Percentiles rank a stretch among this genome's conserved stretches.
phyloP scores from a whole-genome alignment of 2,797 vertebrate genomes.

The Bovichtus diacanthus region DNA sequence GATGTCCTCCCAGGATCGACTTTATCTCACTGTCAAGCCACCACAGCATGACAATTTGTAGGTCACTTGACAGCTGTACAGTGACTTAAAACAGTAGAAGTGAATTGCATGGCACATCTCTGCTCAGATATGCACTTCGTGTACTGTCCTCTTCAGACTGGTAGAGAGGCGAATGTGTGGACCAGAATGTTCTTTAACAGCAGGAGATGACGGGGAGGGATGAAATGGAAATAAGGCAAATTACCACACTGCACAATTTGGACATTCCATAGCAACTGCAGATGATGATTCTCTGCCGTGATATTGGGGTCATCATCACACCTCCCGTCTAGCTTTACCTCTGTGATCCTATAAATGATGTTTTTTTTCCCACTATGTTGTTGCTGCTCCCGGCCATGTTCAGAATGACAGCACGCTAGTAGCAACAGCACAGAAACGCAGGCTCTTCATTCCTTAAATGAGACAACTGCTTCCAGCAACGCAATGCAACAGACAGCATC shows the following conservation, averaged over 20 bases:
- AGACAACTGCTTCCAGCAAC: too few species aligned
- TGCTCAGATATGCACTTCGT: slow-evolving; percentile 10
- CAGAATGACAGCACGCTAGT: too few species aligned
- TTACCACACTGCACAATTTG: slow-evolving; percentile 2
- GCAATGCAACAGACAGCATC: too few species aligned
- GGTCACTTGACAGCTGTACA: slow-evolving; percentile 5
- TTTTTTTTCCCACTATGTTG: not conserved
- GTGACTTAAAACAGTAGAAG: not conserved
- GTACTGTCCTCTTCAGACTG: not conserved
- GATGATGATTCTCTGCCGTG: not conserved
- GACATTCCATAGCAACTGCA: not conserved
- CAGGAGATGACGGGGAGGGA: not conserved
- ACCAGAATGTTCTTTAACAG: slow-evolving; percentile 19
- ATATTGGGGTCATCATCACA: slow-evolving; percentile 1
- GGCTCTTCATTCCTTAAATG: too few species aligned
- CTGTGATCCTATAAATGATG: slow-evolving; percentile 7
- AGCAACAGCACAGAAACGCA: too few species aligned
- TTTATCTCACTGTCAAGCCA: slow-evolving; percentile 9
- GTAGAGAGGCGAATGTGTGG: not conserved
- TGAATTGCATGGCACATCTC: not conserved
- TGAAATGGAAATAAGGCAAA: slow-evolving; percentile 7
- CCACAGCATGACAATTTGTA: slow-evolving; percentile 3
- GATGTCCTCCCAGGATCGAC: not conserved
- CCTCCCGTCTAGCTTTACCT: not conserved
- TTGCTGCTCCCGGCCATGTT: too few species aligned